Conservation (phyloP, 2,113 vertebrate genomes). For the Serinus canaria region DNA sequence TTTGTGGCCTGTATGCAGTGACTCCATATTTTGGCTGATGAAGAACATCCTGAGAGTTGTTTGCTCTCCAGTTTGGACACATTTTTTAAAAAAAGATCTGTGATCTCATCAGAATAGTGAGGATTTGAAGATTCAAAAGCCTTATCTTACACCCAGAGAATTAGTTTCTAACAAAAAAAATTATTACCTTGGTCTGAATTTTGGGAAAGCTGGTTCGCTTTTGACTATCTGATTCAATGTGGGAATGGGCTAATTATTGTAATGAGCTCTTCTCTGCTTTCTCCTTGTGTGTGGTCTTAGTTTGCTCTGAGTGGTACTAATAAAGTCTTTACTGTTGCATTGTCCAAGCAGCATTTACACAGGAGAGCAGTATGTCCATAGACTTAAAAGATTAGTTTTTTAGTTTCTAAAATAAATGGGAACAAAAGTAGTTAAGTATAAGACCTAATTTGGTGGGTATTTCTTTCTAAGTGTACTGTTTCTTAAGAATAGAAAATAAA, state of each 20-base stretch:
- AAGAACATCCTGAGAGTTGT: not conserved
- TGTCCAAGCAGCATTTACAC: not conserved
- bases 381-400: not conserved
- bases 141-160: not conserved
- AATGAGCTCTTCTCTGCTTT: not conserved
- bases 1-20: not conserved
- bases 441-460: not conserved
- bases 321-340: not conserved
- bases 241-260: not conserved
- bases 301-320: not conserved
- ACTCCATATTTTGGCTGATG: not conserved
- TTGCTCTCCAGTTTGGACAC: not conserved
- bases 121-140: not conserved
- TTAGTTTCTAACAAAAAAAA: not conserved
- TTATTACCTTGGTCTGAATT: not conserved
- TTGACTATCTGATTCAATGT: not conserved
- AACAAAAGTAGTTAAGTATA: not conserved
- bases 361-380: not conserved
- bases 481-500: not conserved
- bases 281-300: accelerated
- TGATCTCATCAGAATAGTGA: not conserved
- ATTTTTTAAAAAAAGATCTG: not conserved
- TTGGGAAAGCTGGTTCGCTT: not conserved
- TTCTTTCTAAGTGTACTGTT: not conserved
- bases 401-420: not conserved